Evolutionary conservation across 2,888 invertebrate genomes (phyloP).

Genomic region (Alcis repandata): DNA sequence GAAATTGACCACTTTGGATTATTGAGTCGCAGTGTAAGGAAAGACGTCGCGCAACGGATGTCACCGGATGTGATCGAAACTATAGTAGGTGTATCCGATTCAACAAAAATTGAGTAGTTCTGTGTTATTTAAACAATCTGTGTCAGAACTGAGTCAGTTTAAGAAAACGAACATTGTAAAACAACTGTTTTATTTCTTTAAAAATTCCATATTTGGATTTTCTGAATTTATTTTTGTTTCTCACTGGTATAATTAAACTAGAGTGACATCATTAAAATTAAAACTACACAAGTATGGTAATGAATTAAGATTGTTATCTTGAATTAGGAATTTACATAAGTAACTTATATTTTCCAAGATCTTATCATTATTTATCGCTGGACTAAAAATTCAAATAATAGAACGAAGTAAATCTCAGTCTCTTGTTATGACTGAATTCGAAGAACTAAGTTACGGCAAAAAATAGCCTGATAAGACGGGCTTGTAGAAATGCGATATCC

Average conservation of each 20-base stretch:
- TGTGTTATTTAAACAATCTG: too few relatives aligned
- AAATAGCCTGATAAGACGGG: constrained; percentile 58
- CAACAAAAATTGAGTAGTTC: too few relatives aligned
- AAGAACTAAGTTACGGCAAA: constrained; percentile 50
- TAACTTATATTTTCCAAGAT: constrained; percentile 12
- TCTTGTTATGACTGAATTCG: constrained; percentile 45
- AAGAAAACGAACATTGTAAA: too few relatives aligned
- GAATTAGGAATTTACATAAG: constrained; percentile 12
- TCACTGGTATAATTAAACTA: background rate
- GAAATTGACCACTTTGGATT: too few relatives aligned
- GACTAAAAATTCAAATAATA: background rate
- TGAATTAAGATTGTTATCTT: constrained; percentile 28
- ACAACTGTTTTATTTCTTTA: too few relatives aligned
- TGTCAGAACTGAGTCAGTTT: too few relatives aligned
- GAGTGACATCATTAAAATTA: background rate
- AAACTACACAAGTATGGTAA: constrained; percentile 11
- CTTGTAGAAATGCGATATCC: constrained; percentile 66
- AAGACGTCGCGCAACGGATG: too few relatives aligned
- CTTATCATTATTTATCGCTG: background rate
- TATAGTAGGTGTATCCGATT: too few relatives aligned
- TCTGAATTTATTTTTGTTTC: background rate
- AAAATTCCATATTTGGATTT: too few relatives aligned
- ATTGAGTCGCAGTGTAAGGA: too few relatives aligned
- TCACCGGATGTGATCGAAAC: too few relatives aligned
- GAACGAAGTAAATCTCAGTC: background rate